Evolutionary conservation across 1,140 invertebrate species (phyloP), one percentile per base, ranked within the genome.

Genomic region (Chelonus insularis): DNA sequence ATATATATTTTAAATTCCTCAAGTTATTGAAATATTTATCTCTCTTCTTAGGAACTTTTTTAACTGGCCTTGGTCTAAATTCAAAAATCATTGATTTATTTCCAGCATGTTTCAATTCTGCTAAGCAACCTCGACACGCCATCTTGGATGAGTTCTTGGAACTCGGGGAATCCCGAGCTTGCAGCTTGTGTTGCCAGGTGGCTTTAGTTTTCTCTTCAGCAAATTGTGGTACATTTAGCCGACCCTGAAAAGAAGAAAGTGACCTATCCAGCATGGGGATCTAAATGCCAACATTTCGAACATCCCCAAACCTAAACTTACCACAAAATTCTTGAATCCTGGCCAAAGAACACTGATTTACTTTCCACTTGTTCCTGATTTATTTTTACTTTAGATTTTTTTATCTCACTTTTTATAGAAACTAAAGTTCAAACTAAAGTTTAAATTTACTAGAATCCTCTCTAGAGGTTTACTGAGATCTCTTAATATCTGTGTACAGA

Each of bases 331-430:
- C 57, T 59, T 63, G 57, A 39, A 58, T 20, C 12, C 12, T 16
- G 20, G 61, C 61, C 61, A 63, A 63, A 18, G 47, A 48, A 41
- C 25, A 20, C 48, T 63, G 61, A 63, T 63, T 63, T 63, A 63
- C 56, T 52, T 54, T 47, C 41, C 47, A 29, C 39, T 45, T 58
- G 48, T 50, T 52, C 37, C 39, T 54, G 32, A 52, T 18, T 29
- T 29, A 48, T 36, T 37, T 63, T 41, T 50, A 58, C 57, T 43
- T 58, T 52, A 47, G 4, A 18, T 8, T 16, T 43, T 18, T 43
- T 43, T 18, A 2, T 7, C 3, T 29, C 25, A 3, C 7, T 29
- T 29, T 29, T 29, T 29, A 29, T 29, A n/a, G n/a, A n/a, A n/a
- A 29, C 25, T 29, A 4, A 4, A 29, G 25, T 29, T 29, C 25